Evolutionary conservation across 2,113 vertebrate genomes (phyloP), one percentile per base, ranked within the genome.

Genomic region (Rutilus rutilus): DNA sequence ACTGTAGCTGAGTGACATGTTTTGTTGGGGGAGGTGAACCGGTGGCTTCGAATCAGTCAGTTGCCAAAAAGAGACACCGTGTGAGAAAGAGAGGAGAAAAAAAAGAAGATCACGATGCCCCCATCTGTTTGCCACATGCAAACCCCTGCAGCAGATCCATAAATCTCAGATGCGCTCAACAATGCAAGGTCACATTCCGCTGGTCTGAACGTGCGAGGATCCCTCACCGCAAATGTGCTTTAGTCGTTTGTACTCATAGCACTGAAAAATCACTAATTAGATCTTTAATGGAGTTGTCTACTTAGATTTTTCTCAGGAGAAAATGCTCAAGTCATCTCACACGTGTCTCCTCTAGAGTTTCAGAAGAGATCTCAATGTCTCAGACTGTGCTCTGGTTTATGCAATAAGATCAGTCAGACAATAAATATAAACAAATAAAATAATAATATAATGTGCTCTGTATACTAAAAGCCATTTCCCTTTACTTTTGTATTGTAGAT

Each of bases 101-200:
- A 79, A 82, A 82, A 81, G 54, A 82, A 23, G 84, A 91, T 89
- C 88, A 85, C 71, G 90, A 93, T 93, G 92, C 92, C 92, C 91
- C 94, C 95, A 95, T 95, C 94, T 95, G 95, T 90, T 94, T 93
- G 91, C 94, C 95, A 95, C 91, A 94, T 95, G 95, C 92, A 92
- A 90, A 87, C 90, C 81, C 91, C 94, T 91, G 92, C 91, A 93
- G 93, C 92, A 92, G 89, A 92, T 92, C 92, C 92, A 95, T 95
- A 95, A 95, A 95, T 95, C 94, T 95, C 91, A 91, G 88, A 91
- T 88, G 65, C 84, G 87, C 92, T 95, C 90, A 91, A 89, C 91
- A 93, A 93, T 91, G 90, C 92, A 91, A 92, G 91, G 90, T 91
- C 91, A 89, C 92, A 95, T 94, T 94, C 93, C 91, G 59, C 90